Evolutionary conservation across 2,113 vertebrate genomes (phyloP).

Genomic region (Proteles cristata): DNA sequence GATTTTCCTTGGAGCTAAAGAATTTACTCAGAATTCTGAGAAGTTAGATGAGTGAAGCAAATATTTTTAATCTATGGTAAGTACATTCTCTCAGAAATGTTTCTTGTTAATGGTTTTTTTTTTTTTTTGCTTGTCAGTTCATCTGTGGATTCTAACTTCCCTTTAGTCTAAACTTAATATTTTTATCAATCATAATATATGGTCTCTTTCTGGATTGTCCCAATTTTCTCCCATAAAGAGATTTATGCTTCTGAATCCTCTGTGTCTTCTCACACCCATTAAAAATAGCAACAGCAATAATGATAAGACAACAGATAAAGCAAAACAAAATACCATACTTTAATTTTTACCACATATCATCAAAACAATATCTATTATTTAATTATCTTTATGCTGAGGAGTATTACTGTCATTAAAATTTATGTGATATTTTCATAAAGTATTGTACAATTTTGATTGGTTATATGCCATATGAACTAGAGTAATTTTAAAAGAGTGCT

Average conservation of each 20-base stretch:
- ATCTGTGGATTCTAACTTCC: not conserved
- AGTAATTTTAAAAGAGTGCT: not conserved
- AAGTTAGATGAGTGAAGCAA: not conserved
- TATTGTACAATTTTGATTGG: not conserved
- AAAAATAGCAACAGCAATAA: not conserved
- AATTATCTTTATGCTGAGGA: not conserved
- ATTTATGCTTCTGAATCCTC: not conserved
- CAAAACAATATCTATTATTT: not conserved
- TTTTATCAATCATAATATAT: not conserved
- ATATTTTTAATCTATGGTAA: not conserved
- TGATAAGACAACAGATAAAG: not conserved
- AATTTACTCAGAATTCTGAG: not conserved
- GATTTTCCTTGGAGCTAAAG: conserved; percentile 13
- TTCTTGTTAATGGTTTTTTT: not conserved
- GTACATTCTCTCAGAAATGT: not conserved
- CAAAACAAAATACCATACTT: not conserved
- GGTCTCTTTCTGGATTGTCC: not conserved
- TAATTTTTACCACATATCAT: not conserved
- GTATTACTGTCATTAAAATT: not conserved
- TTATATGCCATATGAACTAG: not conserved
- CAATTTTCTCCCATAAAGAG: not conserved
- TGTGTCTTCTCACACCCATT: not conserved
- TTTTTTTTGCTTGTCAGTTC: not conserved
- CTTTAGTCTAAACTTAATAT: not conserved
- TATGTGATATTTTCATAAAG: not conserved